Evolutionary conservation across 2,113 vertebrate species (phyloP).

Genomic region (Vireo altiloquus): DNA sequence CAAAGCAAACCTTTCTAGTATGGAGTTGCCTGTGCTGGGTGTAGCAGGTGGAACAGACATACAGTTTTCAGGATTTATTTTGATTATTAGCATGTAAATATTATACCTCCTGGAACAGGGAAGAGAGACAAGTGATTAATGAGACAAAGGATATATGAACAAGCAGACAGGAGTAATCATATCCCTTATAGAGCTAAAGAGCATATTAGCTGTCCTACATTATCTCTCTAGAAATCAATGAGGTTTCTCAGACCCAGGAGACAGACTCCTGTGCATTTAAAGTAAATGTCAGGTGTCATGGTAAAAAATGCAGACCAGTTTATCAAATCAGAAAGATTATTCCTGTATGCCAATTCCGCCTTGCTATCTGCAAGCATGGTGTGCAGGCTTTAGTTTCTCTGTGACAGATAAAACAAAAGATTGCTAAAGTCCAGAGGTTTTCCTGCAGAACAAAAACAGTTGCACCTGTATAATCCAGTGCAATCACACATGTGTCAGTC

Average conservation of each 20-base stretch:
- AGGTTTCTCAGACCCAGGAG: background rate
- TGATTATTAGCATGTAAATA: background rate
- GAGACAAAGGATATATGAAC: background rate
- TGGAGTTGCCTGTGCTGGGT: background rate
- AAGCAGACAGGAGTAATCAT: background rate
- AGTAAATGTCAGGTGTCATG: background rate
- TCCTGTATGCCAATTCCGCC: background rate
- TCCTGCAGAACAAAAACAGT: background rate
- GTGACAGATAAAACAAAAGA: constrained; percentile 3
- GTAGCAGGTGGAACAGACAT: background rate
- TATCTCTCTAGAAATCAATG: background rate
- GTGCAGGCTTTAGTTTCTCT: background rate
- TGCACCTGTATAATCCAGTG: background rate
- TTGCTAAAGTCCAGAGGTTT: background rate
- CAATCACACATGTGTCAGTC: background rate
- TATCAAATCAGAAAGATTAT: background rate
- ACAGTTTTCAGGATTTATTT: background rate
- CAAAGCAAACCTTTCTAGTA: background rate
- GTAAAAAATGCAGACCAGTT: background rate
- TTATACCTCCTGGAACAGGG: background rate
- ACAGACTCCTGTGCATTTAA: background rate
- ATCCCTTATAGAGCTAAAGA: background rate
- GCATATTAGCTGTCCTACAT: background rate
- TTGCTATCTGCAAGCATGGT: background rate
- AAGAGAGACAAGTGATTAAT: background rate